phyloP scores from a whole-genome alignment of 2,888 invertebrate genomes.

The Drosophila atripex region DNA sequence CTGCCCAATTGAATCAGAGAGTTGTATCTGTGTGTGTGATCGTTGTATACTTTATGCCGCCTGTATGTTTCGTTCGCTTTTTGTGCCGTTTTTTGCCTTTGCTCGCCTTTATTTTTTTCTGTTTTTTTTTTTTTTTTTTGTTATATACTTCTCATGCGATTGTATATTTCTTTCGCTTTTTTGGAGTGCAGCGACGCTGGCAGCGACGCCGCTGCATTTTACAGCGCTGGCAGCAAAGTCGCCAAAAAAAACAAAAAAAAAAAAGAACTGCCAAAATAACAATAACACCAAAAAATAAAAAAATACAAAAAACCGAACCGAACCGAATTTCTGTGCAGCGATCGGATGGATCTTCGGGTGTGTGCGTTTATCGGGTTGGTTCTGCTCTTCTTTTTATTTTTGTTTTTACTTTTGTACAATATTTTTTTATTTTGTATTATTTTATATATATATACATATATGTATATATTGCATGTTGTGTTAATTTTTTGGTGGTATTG shows the following conservation, averaged over 20 bases:
- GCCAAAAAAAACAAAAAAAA: constrained; percentile 5
- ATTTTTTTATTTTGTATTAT: not conserved
- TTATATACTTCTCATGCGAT: constrained; percentile 37
- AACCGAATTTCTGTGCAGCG: constrained; percentile 3
- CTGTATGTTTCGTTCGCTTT: constrained; percentile 47
- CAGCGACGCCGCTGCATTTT: constrained; percentile 44
- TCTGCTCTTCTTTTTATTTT: constrained; percentile 13
- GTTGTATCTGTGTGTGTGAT: constrained; percentile 38
- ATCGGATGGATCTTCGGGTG: constrained; percentile 14
- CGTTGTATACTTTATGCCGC: constrained; percentile 31
- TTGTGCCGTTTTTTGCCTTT: constrained; percentile 39
- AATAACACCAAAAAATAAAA: not conserved
- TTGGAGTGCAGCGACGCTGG: constrained; percentile 32
- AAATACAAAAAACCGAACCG: too few relatives aligned
- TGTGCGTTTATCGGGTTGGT: constrained; percentile 15
- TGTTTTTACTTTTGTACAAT: not conserved
- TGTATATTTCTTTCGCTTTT: constrained; percentile 17
- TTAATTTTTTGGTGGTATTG: constrained; percentile 6
- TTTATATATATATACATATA: too few relatives aligned
- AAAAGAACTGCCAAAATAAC: not conserved
- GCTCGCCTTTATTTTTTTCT: constrained; percentile 27
- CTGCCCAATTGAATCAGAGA: constrained; percentile 83
- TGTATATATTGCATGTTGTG: constrained; percentile 13
- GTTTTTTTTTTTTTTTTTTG: constrained; percentile 37
- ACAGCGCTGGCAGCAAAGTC: constrained; percentile 20